Evolutionary conservation across 2,113 vertebrate genomes (phyloP), one percentile per base, ranked within the genome.

Genomic region (Lepus europaeus): DNA sequence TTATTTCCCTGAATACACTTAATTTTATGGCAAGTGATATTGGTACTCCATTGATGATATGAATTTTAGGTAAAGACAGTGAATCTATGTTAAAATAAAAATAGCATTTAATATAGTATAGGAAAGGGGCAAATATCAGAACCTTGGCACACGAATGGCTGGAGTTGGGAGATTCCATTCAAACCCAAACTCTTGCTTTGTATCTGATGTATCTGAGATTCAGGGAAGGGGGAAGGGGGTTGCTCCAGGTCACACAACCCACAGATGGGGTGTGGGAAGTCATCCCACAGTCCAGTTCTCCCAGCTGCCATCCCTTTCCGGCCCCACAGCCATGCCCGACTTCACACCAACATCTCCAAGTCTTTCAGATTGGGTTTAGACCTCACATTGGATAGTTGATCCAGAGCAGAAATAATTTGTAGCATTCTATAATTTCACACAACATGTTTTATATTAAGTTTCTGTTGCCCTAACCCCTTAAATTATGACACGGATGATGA

Each of bases 51-150:
- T 74, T 66, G 82, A 79, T 68, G 76, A 79, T 74, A 45, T 22
- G 63, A 85, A n/a, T 1, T 31, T 25, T 85, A 79, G 36, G 27
- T 73, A 45, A 72, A 76, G 31, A 56, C 77, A 77, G 25, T 49
- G 23, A 91, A 91, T 74, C n/a, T 29, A 78, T 78, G 94, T 93
- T 29, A 79, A 92, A 74, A n/a, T 77, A 89, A 85, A 85, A 91
- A 45, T 92, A 31, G 72, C 61, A 85, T 69, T 80, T 64, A 93
- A 51, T 73, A 64, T 16, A 69, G 14, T 66, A 68, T 22, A 66
- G 72, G 36, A 56, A 4, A 89, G 27, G 17, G 29, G 1, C 56
- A 45, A 56, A 0, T 86, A 29, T 84, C 17, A 23, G 49, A 51
- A 77, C 74, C 29, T 64, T 81, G 78, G 66, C 29, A 19, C 20